phyloP scores from a whole-genome alignment of 2,888 invertebrate species.

The Synanthedon tipuliformis region DNA sequence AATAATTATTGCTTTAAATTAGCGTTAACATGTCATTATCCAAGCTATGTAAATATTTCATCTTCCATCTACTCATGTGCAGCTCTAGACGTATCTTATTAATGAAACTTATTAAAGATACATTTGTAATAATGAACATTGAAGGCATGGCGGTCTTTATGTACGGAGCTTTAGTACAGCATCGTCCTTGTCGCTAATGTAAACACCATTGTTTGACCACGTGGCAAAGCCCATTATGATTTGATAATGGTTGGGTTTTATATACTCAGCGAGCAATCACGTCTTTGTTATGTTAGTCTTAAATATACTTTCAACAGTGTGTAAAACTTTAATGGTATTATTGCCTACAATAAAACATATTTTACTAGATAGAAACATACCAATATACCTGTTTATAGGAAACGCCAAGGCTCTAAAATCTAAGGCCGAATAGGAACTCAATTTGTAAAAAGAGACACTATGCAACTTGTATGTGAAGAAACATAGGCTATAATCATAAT shows the following conservation, averaged over 20 bases:
- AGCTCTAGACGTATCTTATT: no score
- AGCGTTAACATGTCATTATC: neutral
- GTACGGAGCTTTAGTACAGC: slow-evolving; percentile 13
- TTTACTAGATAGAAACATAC: no score
- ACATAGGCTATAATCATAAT: no score
- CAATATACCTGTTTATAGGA: no score
- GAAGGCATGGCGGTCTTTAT: neutral
- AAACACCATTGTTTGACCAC: slow-evolving; percentile 64
- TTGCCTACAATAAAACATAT: no score
- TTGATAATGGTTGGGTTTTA: slow-evolving; percentile 38
- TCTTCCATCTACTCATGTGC: no score
- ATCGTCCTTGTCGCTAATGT: slow-evolving; percentile 48
- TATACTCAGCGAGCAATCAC: neutral
- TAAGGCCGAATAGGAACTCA: no score
- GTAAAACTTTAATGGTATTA: no score
- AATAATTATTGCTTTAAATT: neutral
- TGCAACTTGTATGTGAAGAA: no score
- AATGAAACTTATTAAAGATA: neutral
- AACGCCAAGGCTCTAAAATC: no score
- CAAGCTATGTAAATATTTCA: neutral
- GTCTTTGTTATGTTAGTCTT: neutral
- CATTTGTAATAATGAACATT: neutral
- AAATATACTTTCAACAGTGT: no score
- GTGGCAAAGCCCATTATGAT: slow-evolving; percentile 51
- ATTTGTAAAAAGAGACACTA: no score